Conservation (phyloP, 2,888 invertebrate species). For the Anodontia alba region DNA sequence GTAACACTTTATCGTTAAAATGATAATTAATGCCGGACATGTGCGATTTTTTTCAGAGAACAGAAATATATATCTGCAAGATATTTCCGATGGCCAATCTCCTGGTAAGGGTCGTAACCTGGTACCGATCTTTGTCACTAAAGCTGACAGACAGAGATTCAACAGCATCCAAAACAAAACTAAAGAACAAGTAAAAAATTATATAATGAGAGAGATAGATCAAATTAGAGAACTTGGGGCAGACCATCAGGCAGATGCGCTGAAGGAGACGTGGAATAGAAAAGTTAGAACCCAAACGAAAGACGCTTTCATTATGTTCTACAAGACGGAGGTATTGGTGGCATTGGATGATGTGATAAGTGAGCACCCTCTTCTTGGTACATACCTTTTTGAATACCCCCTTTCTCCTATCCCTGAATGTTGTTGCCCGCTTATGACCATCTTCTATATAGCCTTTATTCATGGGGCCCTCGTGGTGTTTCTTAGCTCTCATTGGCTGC, state of each 20-base stretch:
- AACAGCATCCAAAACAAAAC: not conserved
- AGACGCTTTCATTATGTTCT: slow-evolving; percentile 5
- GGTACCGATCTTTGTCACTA: not conserved
- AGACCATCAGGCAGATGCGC: not conserved
- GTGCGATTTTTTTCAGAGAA: not conserved
- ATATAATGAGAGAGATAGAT: not conserved
- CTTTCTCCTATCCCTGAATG: not conserved
- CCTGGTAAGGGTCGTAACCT: not conserved
- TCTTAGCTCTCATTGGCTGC: not conserved
- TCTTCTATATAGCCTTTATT: not conserved
- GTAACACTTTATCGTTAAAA: no score
- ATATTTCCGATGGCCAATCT: not conserved
- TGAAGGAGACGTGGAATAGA: not conserved
- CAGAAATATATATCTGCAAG: not conserved
- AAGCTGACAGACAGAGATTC: not conserved
- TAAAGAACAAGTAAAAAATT: not conserved
- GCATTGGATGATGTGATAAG: not conserved
- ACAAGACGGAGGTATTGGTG: not conserved
- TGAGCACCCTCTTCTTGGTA: slow-evolving; percentile 6
- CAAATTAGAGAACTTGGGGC: not conserved
- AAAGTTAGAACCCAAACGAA: not conserved
- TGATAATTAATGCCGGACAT: no score
- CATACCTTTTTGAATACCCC: slow-evolving; percentile 4
- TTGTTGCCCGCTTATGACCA: not conserved
- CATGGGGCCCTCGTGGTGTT: not conserved